Percentiles rank a stretch among this genome's conserved stretches.
phyloP scores from a whole-genome alignment of 2,797 vertebrate genomes.

The Threskiornis aethiopicus region DNA sequence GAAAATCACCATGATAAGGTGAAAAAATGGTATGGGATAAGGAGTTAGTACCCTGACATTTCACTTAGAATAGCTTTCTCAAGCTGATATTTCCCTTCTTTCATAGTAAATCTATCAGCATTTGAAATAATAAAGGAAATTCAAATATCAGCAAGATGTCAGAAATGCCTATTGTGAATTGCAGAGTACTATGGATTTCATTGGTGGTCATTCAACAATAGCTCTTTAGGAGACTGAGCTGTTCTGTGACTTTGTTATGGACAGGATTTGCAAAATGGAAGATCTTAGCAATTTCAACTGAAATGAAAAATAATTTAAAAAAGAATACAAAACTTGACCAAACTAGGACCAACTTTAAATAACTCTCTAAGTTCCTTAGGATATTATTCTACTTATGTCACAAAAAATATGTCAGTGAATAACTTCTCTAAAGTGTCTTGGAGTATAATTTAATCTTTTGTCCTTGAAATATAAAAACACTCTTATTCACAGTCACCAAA shows the following conservation, averaged over 20 bases:
- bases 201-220: neutral
- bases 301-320: neutral
- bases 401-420: neutral
- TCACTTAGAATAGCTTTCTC: neutral
- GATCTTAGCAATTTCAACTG: neutral
- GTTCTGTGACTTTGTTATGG: neutral
- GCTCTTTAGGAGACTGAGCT: neutral
- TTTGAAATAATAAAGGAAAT: neutral
- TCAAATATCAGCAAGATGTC: neutral
- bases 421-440: neutral
- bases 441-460: neutral
- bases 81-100: neutral
- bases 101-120: neutral
- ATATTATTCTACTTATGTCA: neutral
- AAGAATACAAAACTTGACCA: neutral
- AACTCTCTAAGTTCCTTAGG: neutral
- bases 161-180: neutral
- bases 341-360: neutral
- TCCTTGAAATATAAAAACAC: neutral
- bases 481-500: neutral
- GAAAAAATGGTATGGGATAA: neutral
- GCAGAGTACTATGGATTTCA: neutral
- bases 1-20: neutral
- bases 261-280: neutral
- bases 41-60: neutral